Base-by-base conservation (phyloP, 2,113 vertebrate genomes). In the Cyanoderma ruficeps region DNA sequence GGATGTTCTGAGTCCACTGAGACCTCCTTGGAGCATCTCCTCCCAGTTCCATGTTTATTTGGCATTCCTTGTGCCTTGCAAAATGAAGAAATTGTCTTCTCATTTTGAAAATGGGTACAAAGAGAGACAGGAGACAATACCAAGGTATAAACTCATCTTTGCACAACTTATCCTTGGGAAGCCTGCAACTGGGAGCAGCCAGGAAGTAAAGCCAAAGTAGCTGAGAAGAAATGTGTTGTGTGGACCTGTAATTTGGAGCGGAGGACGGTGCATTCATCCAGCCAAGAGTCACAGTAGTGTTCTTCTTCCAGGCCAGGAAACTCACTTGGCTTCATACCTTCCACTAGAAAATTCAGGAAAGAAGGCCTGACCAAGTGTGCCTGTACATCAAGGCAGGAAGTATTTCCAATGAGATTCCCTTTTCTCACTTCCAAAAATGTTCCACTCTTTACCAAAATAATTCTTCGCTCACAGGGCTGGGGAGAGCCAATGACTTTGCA, bases 31-130 rank as follows among this genome's bases (percentile, higher is more conserved):
- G 39, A 71, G 7, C 57, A 60, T 76, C 28, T 79, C 11, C 13
- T 87, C 37, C 22, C 41, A 53, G 20, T 19, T 60, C 52, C 27
- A 31, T 11, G 11, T 60, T 63, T 64, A 57, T 82, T 21, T 85
- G 35, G 28, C 41, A 44, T 71, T 67, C 39, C 39, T 1, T 30
- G 7, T 65, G 31, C 5, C n/a, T 47, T 33, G 15, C 10, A 44
- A 87, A 87, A 59, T 2, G 6, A 60, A 67, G n/a, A 75, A 89
- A 42, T 11, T 49, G 3, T 41, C 37, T 60, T 56, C 24, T 87
- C 6, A 75, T 85, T 75, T 94, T 93, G 70, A 49, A 96, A 91
- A 83, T n/a, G 27, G 17, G 46, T 20, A 75, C 81, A 81, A 42
- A 89, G 72, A 65, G 49, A 71, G 52, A 63, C 3, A 3, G 74